Conservation (phyloP, 2,797 vertebrate species). For the Ptychadena robeensis region DNA sequence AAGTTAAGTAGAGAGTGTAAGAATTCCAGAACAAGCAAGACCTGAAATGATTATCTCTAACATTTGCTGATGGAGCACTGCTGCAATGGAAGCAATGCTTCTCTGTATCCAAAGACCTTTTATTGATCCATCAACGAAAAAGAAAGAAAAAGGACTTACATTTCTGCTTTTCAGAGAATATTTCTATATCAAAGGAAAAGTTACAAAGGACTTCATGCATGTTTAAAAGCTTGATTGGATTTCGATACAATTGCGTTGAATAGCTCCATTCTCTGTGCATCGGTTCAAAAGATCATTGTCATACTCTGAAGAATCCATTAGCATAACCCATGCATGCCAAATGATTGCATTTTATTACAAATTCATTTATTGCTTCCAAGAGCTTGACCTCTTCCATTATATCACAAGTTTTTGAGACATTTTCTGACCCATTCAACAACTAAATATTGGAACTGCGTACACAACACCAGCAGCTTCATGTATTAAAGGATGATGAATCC, state of each 20-base stretch:
- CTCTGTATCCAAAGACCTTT: conserved; percentile 18
- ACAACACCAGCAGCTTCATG: no score
- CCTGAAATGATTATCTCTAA: conserved; percentile 52
- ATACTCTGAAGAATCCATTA: conserved; percentile 19
- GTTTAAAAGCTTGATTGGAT: conserved; percentile 26
- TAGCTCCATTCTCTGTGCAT: conserved; percentile 15
- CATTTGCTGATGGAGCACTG: conserved; percentile 50
- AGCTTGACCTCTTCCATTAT: conserved; percentile 9
- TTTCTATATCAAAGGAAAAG: not conserved
- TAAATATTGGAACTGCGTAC: conserved; percentile 2
- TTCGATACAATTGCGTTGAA: conserved; percentile 19
- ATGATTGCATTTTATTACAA: conserved; percentile 41
- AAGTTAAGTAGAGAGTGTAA: conserved; percentile 54
- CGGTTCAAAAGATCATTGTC: conserved; percentile 22
- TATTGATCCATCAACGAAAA: conserved; percentile 41
- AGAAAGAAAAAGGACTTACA: conserved; percentile 16
- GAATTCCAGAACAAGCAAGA: conserved; percentile 51
- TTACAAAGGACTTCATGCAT: not conserved
- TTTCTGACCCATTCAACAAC: conserved; percentile 1
- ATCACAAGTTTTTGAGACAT: conserved; percentile 1
- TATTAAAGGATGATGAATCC: not conserved
- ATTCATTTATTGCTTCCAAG: conserved; percentile 24
- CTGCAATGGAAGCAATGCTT: conserved; percentile 14
- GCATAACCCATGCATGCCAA: conserved; percentile 21
- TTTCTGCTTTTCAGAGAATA: conserved; percentile 35